Evolutionary conservation across 2,888 invertebrate genomes (phyloP).

Genomic region (Siphonodentalium dalli): DNA sequence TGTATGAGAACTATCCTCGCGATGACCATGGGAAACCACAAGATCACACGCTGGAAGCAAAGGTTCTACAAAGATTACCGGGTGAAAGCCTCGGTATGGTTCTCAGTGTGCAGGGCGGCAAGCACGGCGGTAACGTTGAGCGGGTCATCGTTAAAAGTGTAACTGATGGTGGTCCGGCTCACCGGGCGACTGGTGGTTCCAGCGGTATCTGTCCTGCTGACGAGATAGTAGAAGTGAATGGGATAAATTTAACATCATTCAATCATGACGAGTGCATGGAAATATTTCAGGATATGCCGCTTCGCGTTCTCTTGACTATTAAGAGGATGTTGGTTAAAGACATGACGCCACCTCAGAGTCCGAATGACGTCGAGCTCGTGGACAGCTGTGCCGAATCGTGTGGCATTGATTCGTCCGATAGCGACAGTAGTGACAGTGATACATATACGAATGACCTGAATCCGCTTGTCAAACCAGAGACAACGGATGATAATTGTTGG

Average conservation of each 20-base stretch:
- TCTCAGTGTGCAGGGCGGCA: slow-evolving; percentile 89
- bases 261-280: slow-evolving; percentile 86
- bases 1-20: too few species aligned
- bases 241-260: slow-evolving; percentile 78
- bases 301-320: slow-evolving; percentile 46
- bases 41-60: slow-evolving; percentile 18
- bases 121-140: slow-evolving; percentile 80
- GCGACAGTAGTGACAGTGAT: too few species aligned
- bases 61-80: slow-evolving; percentile 83
- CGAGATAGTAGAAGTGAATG: slow-evolving; percentile 87
- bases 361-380: too few species aligned
- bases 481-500: too few species aligned
- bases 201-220: slow-evolving; percentile 79
- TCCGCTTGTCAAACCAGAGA: too few species aligned
- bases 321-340: too few species aligned
- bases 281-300: slow-evolving; percentile 82
- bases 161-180: slow-evolving; percentile 55
- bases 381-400: too few species aligned
- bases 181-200: slow-evolving; percentile 45
- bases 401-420: too few species aligned
- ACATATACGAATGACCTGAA: too few species aligned
- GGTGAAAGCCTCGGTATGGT: slow-evolving; percentile 91
- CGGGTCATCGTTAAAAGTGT: slow-evolving; percentile 75
- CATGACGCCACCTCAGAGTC: background rate
- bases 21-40: too few species aligned